Conservation (phyloP, 2,797 vertebrate genomes). For the Australoheros facetus region DNA sequence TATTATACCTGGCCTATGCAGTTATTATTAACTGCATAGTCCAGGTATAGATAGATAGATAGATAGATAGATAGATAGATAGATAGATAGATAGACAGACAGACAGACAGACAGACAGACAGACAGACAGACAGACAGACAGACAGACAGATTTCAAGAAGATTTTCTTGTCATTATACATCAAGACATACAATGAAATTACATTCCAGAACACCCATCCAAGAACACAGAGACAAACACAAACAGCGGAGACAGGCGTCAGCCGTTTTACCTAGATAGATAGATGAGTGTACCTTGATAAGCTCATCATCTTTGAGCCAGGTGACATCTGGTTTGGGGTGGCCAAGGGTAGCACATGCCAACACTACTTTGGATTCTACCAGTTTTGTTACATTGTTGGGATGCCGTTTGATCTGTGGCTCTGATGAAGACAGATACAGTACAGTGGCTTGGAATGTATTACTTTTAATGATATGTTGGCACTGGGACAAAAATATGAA, state of each 20-base stretch:
- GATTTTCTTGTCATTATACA: no score
- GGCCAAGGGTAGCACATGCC: slow-evolving; percentile 92
- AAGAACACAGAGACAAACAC: no score
- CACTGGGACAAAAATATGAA: background rate
- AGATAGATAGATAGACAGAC: slow-evolving; percentile 39
- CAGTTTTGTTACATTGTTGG: slow-evolving; percentile 89
- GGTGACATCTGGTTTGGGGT: slow-evolving; percentile 94
- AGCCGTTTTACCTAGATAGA: no score
- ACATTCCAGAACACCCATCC: no score
- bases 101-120: no score
- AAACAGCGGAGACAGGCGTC: no score
- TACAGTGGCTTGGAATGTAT: background rate
- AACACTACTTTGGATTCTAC: slow-evolving; percentile 93
- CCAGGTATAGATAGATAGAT: no score
- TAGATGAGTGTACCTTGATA: slow-evolving; percentile 82
- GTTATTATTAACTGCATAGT: background rate
- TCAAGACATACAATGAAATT: no score
- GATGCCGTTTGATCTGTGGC: slow-evolving; percentile 94
- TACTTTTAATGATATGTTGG: background rate
- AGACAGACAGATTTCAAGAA: no score
- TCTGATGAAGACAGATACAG: slow-evolving; percentile 75
- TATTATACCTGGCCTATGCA: background rate
- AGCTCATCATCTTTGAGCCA: slow-evolving; percentile 94
- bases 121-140: slow-evolving; percentile 38
- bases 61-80: no score